Percentiles rank a stretch among this genome's conserved stretches.
phyloP scores from a whole-genome alignment of 2,888 invertebrate species.

The Podotricha telesiphe region DNA sequence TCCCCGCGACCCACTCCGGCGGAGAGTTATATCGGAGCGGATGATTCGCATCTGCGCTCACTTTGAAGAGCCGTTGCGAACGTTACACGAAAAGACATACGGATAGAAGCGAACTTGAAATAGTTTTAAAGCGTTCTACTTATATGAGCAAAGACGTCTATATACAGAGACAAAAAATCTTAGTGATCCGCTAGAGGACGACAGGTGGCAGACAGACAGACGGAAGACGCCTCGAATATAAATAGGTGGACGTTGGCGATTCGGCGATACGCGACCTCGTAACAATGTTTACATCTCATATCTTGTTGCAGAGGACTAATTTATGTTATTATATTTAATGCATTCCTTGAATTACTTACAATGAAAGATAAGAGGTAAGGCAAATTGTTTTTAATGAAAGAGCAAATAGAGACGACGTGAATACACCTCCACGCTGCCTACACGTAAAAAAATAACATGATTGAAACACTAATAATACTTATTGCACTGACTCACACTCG shows the following conservation, averaged over 20 bases:
- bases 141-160: constrained; percentile 43
- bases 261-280: constrained; percentile 77
- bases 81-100: constrained; percentile 45
- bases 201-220: constrained; percentile 77
- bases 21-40: constrained; percentile 67
- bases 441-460: constrained; percentile 44
- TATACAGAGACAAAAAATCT: constrained; percentile 45
- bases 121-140: constrained; percentile 45
- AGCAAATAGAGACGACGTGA: constrained; percentile 46
- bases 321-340: constrained; percentile 47
- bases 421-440: constrained; percentile 43
- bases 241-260: constrained; percentile 75
- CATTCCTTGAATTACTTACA: constrained; percentile 50
- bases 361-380: constrained; percentile 47
- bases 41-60: constrained; percentile 60
- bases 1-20: constrained; percentile 76
- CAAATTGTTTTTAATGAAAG: constrained; percentile 43
- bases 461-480: constrained; percentile 45
- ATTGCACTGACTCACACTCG: constrained; percentile 43
- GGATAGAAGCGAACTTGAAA: constrained; percentile 45
- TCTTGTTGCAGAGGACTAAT: constrained; percentile 58
- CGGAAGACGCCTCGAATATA: constrained; percentile 76
- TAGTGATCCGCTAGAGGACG: constrained; percentile 49
- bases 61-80: constrained; percentile 57
- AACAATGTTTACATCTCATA: constrained; percentile 74